Conservation (phyloP, 2,888 invertebrate genomes). For the Odontothrips loti region DNA sequence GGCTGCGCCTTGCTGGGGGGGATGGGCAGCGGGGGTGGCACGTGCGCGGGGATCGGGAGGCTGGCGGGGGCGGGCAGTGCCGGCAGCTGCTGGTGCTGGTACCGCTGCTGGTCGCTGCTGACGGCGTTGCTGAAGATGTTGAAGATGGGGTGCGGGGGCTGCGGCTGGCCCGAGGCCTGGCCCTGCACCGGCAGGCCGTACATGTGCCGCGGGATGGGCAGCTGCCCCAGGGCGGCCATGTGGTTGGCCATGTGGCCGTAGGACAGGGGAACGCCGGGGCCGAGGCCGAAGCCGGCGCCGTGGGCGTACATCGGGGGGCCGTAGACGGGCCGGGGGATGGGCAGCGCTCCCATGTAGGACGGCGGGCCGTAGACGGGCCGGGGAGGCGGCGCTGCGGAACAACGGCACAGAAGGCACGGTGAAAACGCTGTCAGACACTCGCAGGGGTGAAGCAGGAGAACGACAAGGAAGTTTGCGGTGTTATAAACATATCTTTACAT, state of each 20-base stretch:
- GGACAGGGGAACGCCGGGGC: not conserved
- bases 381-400: not conserved
- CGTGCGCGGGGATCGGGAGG: not conserved
- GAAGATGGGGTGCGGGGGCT: not conserved
- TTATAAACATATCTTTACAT: too few species aligned
- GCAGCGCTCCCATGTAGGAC: not conserved
- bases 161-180: not conserved
- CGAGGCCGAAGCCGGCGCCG: not conserved
- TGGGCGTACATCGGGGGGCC: not conserved
- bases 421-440: not conserved
- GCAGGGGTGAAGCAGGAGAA: not conserved
- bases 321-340: conserved; percentile 5
- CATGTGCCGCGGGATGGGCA: not conserved
- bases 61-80: not conserved
- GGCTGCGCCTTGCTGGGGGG: not conserved
- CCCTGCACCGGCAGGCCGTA: not conserved
- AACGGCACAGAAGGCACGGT: not conserved
- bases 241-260: not conserved
- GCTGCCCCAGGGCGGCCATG: not conserved
- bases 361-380: conserved; percentile 8
- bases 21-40: not conserved
- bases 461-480: not conserved
- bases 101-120: not conserved
- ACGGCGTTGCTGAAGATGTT: conserved; percentile 8
- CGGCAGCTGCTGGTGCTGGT: not conserved